Percentiles rank a stretch among this genome's conserved stretches.
These are phyloP conservation scores for Entelurus aequoreus DNA, from an alignment of 2,113 vertebrate genomes.

Conservation along the genomic window DNA sequence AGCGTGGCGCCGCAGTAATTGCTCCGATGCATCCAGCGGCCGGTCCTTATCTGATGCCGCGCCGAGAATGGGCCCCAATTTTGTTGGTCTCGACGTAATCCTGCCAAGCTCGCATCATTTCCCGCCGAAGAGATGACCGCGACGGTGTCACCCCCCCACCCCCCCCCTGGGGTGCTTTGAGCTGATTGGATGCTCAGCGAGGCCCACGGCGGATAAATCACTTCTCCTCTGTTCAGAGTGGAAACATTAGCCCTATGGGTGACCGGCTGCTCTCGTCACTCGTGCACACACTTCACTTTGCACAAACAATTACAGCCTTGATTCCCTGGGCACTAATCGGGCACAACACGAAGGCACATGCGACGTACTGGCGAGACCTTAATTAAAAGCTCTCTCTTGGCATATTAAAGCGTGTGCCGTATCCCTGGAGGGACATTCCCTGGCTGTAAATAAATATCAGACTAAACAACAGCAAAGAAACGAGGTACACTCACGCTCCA, in stretches of 20 bases:
- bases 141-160: constrained; percentile 44
- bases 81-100: constrained; percentile 66
- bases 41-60: constrained; percentile 66
- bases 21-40: constrained; percentile 65
- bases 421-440: constrained; percentile 61
- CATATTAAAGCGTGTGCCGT: constrained; percentile 54
- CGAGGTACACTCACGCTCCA: constrained; percentile 8
- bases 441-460: constrained; percentile 61
- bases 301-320: constrained; percentile 72
- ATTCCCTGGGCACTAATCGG: constrained; percentile 74
- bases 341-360: constrained; percentile 67
- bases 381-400: constrained; percentile 75
- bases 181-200: constrained; percentile 60
- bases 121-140: constrained; percentile 60
- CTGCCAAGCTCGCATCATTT: constrained; percentile 64
- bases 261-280: constrained; percentile 48
- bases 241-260: constrained; percentile 63
- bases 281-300: constrained; percentile 23
- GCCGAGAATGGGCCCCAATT: constrained; percentile 59
- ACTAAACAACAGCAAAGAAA: constrained; percentile 29
- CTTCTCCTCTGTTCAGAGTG: constrained; percentile 50
- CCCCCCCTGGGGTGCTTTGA: constrained; percentile 46
- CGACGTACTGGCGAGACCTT: constrained; percentile 67
- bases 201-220: constrained; percentile 63
- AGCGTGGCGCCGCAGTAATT: constrained; percentile 58